These are phyloP conservation scores for Athene cunicularia DNA, from an alignment of 2,113 vertebrate species.

Conservation along the genomic window DNA sequence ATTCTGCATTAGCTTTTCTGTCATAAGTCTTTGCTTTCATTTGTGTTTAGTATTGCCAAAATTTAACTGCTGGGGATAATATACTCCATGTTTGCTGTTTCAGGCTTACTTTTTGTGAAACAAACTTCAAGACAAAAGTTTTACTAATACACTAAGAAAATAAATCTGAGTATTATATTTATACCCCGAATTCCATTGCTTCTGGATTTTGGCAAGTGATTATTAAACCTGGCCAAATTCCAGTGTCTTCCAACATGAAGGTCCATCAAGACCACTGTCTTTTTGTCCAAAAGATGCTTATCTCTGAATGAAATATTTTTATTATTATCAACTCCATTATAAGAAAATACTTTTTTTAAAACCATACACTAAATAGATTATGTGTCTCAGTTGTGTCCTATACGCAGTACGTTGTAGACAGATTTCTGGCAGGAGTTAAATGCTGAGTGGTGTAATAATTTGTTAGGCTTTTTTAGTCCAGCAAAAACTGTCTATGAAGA, in stretches of 20 bases:
- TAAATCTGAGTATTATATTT: neutral
- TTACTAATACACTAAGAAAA: neutral
- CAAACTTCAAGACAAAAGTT: neutral
- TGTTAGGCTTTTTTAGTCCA: neutral
- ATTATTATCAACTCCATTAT: neutral
- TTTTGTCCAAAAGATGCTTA: neutral
- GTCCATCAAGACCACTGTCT: neutral
- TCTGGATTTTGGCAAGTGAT: neutral
- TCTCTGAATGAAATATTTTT: neutral
- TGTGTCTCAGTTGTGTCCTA: neutral
- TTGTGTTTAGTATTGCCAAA: neutral
- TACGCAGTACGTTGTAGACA: neutral
- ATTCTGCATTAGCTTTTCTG: neutral
- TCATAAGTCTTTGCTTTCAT: neutral
- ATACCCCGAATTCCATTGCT: neutral
- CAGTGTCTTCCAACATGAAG: neutral
- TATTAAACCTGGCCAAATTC: neutral
- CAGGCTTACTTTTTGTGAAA: neutral
- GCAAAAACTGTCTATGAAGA: neutral
- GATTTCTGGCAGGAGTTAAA: neutral
- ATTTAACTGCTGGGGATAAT: neutral
- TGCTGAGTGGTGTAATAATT: neutral
- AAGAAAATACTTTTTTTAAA: neutral
- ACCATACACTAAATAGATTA: accelerated
- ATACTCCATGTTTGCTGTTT: neutral